Evolutionary conservation across 2,888 invertebrate species (phyloP).

Genomic region (Agrochola lota): DNA sequence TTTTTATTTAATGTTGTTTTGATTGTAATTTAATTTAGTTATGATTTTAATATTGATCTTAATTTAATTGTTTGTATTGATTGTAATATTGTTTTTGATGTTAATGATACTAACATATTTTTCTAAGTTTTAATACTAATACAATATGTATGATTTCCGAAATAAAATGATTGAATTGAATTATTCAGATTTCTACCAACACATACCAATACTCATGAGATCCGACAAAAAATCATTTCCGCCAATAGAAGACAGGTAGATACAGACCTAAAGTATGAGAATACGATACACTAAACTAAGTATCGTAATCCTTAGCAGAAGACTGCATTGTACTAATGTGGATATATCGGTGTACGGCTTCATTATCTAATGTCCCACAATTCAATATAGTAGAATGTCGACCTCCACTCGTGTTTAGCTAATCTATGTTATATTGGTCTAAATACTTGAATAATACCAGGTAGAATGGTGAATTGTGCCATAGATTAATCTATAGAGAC

Average conservation of each 20-base stretch:
- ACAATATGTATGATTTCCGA: too few relatives aligned
- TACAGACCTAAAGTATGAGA: neutral
- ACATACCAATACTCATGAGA: neutral
- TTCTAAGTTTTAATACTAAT: too few relatives aligned
- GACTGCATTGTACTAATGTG: constrained; percentile 61
- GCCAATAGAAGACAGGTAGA: neutral
- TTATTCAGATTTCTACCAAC: neutral
- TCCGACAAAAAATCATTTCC: neutral
- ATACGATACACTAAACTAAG: constrained; percentile 31
- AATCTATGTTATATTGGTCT: constrained; percentile 1
- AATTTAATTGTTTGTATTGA: too few relatives aligned
- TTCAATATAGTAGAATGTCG: constrained; percentile 55
- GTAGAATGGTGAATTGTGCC: neutral
- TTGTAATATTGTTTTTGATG: too few relatives aligned
- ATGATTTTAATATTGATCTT: too few relatives aligned
- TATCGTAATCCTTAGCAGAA: constrained; percentile 54
- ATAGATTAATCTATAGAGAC: neutral
- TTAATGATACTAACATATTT: too few relatives aligned
- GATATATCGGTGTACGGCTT: constrained; percentile 74
- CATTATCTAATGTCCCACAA: constrained; percentile 68
- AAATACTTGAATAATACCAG: neutral
- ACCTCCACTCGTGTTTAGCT: constrained; percentile 11
- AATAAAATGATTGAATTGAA: too few relatives aligned
- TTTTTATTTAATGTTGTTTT: too few relatives aligned
- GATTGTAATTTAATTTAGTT: too few relatives aligned